phyloP scores from a whole-genome alignment of 2,113 vertebrate genomes.

The Pampusana beccarii region DNA sequence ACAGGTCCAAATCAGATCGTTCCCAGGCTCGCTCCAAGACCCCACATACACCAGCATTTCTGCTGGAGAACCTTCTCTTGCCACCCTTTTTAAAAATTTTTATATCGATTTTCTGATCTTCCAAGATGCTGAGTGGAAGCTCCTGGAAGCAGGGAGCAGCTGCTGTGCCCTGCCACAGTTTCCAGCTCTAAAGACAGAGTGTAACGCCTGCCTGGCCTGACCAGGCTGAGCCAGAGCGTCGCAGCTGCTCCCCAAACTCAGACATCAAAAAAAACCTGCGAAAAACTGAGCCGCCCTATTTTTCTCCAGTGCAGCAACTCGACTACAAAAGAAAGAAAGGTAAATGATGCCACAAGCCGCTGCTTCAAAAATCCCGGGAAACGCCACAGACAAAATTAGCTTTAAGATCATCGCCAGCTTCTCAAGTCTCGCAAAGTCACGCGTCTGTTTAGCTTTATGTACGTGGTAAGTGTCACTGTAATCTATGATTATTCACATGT shows the following conservation, averaged over 20 bases:
- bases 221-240: background rate
- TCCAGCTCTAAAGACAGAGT: background rate
- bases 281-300: background rate
- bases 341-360: background rate
- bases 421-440: background rate
- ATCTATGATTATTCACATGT: background rate
- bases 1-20: background rate
- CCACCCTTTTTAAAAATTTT: background rate
- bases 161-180: background rate
- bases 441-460: background rate
- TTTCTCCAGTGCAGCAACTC: background rate
- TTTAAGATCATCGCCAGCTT: background rate
- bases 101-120: background rate
- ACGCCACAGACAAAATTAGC: background rate
- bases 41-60: background rate
- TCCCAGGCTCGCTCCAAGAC: background rate
- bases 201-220: background rate
- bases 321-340: background rate
- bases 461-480: background rate
- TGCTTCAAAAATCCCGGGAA: background rate
- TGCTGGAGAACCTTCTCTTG: background rate
- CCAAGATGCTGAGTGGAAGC: background rate
- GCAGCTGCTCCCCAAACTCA: conserved; percentile 26
- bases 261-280: background rate
- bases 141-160: conserved; percentile 29